Evolutionary conservation across 1,140 invertebrate species (phyloP).

Genomic region (Cherax destructor): DNA sequence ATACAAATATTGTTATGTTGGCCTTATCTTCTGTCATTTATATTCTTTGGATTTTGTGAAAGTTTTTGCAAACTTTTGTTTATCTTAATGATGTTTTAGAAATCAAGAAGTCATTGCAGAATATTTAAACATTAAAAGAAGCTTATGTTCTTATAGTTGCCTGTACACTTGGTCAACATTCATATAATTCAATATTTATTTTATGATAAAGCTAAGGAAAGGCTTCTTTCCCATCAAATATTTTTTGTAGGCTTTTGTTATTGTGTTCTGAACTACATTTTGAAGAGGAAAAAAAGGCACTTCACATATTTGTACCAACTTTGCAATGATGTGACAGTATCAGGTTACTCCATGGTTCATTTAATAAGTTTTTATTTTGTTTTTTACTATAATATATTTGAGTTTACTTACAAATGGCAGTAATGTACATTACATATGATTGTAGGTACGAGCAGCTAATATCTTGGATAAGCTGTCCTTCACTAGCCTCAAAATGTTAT

Average conservation of each 20-base stretch:
- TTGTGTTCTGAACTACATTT: background rate
- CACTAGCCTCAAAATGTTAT: no score
- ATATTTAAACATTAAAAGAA: background rate
- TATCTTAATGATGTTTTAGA: background rate
- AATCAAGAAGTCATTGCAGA: background rate
- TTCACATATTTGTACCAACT: background rate
- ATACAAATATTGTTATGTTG: constrained; percentile 4
- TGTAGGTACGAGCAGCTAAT: no score
- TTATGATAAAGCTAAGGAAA: background rate
- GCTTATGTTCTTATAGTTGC: background rate
- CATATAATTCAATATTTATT: background rate
- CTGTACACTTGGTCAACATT: background rate
- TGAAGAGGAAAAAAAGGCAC: background rate
- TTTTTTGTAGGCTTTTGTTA: background rate
- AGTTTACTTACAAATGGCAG: no score
- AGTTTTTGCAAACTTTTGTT: background rate
- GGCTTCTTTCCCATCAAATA: background rate
- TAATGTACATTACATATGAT: no score
- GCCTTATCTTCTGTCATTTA: background rate
- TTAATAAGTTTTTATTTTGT: background rate
- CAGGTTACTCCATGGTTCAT: background rate
- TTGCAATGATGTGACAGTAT: background rate
- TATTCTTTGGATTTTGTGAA: background rate
- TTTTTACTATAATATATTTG: background rate
- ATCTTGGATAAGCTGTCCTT: no score